Conservation (phyloP, 30 jellyfish, hydroid and myxozoan species). For the Hydractinia echinata region DNA sequence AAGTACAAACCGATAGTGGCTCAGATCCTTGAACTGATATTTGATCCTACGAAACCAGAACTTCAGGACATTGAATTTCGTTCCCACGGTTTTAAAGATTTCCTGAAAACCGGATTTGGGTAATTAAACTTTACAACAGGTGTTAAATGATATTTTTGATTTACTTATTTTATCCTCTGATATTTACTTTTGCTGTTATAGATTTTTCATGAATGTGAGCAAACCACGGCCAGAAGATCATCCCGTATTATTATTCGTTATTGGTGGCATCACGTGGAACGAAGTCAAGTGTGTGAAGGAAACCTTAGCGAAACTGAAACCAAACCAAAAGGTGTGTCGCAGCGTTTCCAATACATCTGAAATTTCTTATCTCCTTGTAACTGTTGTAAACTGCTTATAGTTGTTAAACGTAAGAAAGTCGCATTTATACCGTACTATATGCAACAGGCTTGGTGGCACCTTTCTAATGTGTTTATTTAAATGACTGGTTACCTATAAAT, state of each 20-base stretch:
- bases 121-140: slow-evolving; percentile 7
- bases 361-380: neutral
- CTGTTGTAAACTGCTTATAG: neutral
- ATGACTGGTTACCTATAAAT: too few species aligned
- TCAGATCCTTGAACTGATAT: slow-evolving; percentile 52
- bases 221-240: slow-evolving; percentile 96
- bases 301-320: slow-evolving; percentile 39
- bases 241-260: slow-evolving; percentile 48
- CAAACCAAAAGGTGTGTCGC: slow-evolving; percentile 52
- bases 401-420: neutral
- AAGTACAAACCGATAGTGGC: slow-evolving; percentile 45
- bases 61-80: slow-evolving; percentile 70
- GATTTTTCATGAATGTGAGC: slow-evolving; percentile 87
- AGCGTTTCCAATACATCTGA: too few species aligned
- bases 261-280: slow-evolving; percentile 83
- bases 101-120: slow-evolving; percentile 91
- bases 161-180: neutral
- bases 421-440: neutral
- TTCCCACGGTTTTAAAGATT: slow-evolving; percentile 83
- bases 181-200: slow-evolving; percentile 7
- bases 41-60: slow-evolving; percentile 62
- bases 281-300: slow-evolving; percentile 66
- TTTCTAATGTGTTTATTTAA: too few species aligned
- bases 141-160: neutral
- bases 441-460: neutral